These are phyloP conservation scores for Pteronura brasiliensis DNA, from an alignment of 2,113 vertebrate species.

Conservation along the genomic window DNA sequence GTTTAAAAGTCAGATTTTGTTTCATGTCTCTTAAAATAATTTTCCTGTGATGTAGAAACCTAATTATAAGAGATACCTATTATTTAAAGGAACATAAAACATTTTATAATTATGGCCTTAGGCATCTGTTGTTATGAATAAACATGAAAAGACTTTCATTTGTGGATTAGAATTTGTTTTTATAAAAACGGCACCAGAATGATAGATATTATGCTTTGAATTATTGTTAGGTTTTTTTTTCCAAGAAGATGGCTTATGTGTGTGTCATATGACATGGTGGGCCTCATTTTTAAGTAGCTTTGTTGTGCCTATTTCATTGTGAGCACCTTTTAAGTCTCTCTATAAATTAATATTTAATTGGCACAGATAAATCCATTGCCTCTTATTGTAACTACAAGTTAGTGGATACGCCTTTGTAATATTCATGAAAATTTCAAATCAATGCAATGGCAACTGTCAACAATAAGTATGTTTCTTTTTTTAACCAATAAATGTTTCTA, in stretches of 20 bases:
- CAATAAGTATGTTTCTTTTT: slow-evolving; percentile 38
- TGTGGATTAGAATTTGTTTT: slow-evolving; percentile 16
- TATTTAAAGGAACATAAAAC: neutral
- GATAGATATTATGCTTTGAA: neutral
- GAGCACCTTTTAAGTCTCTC: neutral
- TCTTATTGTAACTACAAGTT: slow-evolving; percentile 44
- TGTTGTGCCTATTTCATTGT: neutral
- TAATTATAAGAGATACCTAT: neutral
- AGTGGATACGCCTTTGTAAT: slow-evolving; percentile 55
- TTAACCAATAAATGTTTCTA: slow-evolving; percentile 2
- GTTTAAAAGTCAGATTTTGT: slow-evolving; percentile 1
- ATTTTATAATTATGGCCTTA: neutral
- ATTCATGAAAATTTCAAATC: slow-evolving; percentile 59
- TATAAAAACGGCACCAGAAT: neutral
- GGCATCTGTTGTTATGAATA: neutral
- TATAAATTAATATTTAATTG: slow-evolving; percentile 59
- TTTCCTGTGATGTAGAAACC: neutral
- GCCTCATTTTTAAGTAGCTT: slow-evolving; percentile 22
- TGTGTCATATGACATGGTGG: neutral
- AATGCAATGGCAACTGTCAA: neutral
- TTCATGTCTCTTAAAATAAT: slow-evolving; percentile 4
- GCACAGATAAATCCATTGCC: slow-evolving; percentile 11
- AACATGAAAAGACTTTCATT: neutral
- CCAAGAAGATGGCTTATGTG: neutral
- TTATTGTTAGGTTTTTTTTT: neutral